phyloP scores from a whole-genome alignment of 2,888 invertebrate species.

The Apotomis capreana region DNA sequence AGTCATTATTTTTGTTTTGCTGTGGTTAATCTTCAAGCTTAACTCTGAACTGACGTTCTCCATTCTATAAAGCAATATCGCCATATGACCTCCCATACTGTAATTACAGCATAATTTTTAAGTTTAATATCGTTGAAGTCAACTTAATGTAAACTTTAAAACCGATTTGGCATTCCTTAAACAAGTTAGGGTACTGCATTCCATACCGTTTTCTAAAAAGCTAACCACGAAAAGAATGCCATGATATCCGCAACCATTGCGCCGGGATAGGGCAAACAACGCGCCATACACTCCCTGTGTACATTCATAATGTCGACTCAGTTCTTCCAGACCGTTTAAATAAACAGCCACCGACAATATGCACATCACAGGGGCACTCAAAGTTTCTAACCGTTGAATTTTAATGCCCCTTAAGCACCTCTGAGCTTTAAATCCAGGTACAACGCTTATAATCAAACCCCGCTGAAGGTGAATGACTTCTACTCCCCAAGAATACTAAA shows the following conservation, averaged over 20 bases:
- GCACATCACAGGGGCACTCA: constrained; percentile 25
- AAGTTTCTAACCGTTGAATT: constrained; percentile 32
- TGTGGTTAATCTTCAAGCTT: too few relatives aligned
- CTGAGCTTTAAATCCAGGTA: constrained; percentile 13
- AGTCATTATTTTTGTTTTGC: too few relatives aligned
- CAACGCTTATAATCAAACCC: constrained; percentile 28
- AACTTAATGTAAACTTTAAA: too few relatives aligned
- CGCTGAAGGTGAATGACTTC: constrained; percentile 17
- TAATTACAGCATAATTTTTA: too few relatives aligned
- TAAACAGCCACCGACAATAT: constrained; percentile 23
- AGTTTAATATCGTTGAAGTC: too few relatives aligned
- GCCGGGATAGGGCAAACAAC: not conserved
- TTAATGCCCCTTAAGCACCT: constrained; percentile 35
- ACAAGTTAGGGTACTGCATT: not conserved
- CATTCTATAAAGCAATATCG: too few relatives aligned
- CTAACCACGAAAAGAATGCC: not conserved
- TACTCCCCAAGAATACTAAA: constrained; percentile 10
- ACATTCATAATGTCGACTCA: constrained; percentile 25
- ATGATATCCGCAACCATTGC: constrained; percentile 1
- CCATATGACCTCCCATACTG: too few relatives aligned
- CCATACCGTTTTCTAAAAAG: not conserved
- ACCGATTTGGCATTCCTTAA: too few relatives aligned
- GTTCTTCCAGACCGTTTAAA: constrained; percentile 2
- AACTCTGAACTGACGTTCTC: too few relatives aligned
- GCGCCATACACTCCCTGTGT: not conserved